Evolutionary conservation across 2,888 invertebrate genomes (phyloP).

Genomic region (Leucania comma): DNA sequence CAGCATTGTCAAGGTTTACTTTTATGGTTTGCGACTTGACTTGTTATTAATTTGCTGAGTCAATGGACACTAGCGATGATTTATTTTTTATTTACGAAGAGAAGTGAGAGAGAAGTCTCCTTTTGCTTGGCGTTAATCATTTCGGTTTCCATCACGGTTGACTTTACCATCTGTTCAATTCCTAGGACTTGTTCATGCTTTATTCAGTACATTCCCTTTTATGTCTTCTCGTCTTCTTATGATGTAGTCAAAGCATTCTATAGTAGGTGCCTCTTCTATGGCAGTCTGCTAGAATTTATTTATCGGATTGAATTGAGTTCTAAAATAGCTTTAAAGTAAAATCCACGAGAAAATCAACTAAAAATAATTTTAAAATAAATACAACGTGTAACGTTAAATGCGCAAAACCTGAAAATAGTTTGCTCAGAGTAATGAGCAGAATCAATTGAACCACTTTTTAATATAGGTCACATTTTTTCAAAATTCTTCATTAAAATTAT

Average conservation of each 20-base stretch:
- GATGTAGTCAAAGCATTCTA: background rate
- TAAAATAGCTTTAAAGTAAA: background rate
- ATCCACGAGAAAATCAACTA: background rate
- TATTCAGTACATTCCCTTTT: background rate
- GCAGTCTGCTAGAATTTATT: background rate
- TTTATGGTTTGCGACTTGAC: constrained; percentile 22
- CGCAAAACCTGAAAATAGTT: too few species aligned
- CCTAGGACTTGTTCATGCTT: too few species aligned
- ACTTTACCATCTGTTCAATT: background rate
- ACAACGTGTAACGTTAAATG: too few species aligned
- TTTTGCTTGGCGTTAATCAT: constrained; percentile 5
- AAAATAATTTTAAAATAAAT: too few species aligned
- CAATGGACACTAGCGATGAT: constrained; percentile 1
- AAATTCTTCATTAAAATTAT: too few species aligned
- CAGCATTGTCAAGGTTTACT: constrained; percentile 30
- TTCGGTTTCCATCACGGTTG: background rate
- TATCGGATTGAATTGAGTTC: background rate
- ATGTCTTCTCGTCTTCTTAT: background rate
- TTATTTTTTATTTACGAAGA: background rate
- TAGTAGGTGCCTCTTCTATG: background rate
- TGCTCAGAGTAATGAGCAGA: too few species aligned
- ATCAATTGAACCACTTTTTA: too few species aligned
- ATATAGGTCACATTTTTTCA: too few species aligned
- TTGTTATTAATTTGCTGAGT: constrained; percentile 16
- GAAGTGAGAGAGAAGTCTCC: constrained; percentile 5